phyloP scores from a whole-genome alignment of 2,797 vertebrate genomes.

The Hafferia zeledoni region DNA sequence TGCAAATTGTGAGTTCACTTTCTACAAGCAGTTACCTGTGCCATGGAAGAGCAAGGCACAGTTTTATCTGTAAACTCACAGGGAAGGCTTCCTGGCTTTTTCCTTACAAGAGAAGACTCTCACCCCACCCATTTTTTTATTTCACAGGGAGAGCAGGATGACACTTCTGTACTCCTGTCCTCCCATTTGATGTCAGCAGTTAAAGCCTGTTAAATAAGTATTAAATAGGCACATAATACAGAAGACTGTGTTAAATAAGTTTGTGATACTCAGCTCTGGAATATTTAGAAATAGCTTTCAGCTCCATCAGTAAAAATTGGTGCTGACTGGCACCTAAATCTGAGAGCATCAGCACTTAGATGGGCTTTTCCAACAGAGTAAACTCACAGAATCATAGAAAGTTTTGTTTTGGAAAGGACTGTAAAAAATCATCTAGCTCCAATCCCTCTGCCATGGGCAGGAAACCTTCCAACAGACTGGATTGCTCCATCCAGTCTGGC shows the following conservation, averaged over 20 bases:
- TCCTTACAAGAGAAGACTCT: background rate
- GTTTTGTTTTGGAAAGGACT: background rate
- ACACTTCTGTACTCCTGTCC: background rate
- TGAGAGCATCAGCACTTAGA: background rate
- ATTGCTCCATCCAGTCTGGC: background rate
- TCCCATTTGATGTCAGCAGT: background rate
- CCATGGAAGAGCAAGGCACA: background rate
- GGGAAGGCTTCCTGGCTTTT: background rate
- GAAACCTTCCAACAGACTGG: too few relatives aligned
- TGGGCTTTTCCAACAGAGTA: background rate
- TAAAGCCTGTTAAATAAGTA: background rate
- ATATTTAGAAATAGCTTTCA: background rate
- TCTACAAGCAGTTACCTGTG: background rate
- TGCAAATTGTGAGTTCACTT: background rate
- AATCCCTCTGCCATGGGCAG: background rate
- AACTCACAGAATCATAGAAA: background rate
- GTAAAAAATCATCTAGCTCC: background rate
- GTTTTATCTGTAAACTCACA: background rate
- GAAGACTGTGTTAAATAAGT: background rate
- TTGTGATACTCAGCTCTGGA: background rate
- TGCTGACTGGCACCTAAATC: background rate
- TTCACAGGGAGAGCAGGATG: background rate
- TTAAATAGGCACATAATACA: background rate
- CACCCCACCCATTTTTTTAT: background rate
- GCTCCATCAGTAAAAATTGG: background rate